These are phyloP conservation scores for Antedon mediterranea DNA, from an alignment of 53 echinoderm and acorn worm genomes.

Conservation along the genomic window DNA sequence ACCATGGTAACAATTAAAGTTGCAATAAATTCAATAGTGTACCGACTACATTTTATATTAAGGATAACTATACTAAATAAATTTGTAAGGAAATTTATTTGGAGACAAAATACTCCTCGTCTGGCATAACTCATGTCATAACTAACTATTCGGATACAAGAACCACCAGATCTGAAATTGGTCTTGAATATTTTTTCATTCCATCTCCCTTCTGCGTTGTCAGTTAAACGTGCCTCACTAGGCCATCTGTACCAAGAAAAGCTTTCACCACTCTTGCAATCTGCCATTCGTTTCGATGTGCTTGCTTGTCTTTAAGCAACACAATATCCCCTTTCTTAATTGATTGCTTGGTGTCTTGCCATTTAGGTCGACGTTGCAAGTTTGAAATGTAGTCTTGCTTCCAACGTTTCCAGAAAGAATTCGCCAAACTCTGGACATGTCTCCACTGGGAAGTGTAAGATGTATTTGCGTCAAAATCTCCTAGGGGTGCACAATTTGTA, in stretches of 20 bases:
- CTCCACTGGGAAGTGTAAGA: background rate
- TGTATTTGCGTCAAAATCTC: background rate
- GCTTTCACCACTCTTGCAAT: conserved; percentile 20
- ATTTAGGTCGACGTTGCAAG: conserved; percentile 22
- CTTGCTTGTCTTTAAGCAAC: conserved; percentile 21
- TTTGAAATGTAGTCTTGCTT: background rate
- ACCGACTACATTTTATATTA: too few relatives aligned
- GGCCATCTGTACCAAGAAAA: conserved; percentile 12
- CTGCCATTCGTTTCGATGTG: conserved; percentile 26
- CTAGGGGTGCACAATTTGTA: background rate
- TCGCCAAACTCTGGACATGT: background rate
- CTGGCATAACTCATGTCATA: too few relatives aligned
- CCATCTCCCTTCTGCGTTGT: background rate
- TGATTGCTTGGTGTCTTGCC: conserved; percentile 20
- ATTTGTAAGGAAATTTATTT: too few relatives aligned
- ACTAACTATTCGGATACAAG: too few relatives aligned
- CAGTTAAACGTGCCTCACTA: conserved; percentile 21
- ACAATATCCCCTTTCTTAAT: conserved; percentile 21
- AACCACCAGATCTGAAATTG: too few relatives aligned
- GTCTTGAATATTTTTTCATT: too few relatives aligned
- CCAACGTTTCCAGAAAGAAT: background rate
- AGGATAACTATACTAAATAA: too few relatives aligned
- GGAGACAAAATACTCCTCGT: too few relatives aligned
- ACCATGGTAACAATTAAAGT: too few relatives aligned
- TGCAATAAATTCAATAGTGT: too few relatives aligned